phyloP scores from a whole-genome alignment of 2,797 vertebrate species.

The Taenioides sp. region DNA sequence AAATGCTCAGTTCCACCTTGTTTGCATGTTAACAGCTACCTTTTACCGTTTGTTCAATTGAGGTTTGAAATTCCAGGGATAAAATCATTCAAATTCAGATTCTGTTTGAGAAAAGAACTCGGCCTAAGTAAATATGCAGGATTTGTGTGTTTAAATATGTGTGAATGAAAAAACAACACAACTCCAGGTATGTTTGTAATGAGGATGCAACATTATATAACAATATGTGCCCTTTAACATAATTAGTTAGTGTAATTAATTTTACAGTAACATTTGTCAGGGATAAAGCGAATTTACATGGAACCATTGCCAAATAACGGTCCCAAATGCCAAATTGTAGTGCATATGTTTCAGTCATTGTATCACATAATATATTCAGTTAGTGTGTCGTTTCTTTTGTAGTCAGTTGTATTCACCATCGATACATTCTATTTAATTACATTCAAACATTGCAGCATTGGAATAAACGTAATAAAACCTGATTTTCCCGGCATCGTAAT shows the following conservation, averaged over 20 bases:
- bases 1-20: too few species aligned
- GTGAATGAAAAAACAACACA: too few species aligned
- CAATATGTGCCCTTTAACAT: background rate
- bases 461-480: constrained; percentile 15
- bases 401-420: background rate
- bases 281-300: background rate
- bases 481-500: constrained; percentile 19
- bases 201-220: too few species aligned
- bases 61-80: too few species aligned
- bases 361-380: background rate
- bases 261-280: background rate
- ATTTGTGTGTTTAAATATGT: too few species aligned
- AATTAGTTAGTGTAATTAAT: background rate
- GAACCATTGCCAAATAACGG: background rate
- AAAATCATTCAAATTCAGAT: too few species aligned
- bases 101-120: too few species aligned
- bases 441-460: background rate
- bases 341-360: background rate
- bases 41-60: too few species aligned
- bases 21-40: too few species aligned
- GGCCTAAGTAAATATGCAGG: too few species aligned
- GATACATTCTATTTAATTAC: background rate
- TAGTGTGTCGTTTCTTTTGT: background rate
- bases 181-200: too few species aligned
- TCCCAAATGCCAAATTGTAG: background rate